These are phyloP conservation scores for Pituophis catenifer DNA, from an alignment of 2,113 vertebrate species.

Conservation along the genomic window DNA sequence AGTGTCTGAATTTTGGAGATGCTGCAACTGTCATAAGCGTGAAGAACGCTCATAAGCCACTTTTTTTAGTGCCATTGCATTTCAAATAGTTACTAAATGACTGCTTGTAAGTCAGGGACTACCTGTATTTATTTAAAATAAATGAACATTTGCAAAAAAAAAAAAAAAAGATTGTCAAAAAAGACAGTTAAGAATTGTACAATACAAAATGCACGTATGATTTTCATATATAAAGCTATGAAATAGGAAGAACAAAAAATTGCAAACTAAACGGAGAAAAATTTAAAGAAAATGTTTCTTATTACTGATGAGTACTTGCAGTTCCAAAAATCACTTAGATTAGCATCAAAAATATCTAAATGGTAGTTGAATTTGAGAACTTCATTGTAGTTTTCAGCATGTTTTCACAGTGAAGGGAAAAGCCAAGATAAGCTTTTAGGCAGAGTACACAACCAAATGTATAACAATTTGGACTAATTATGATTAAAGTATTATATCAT, in stretches of 20 bases:
- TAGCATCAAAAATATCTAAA: background rate
- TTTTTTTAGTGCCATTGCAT: background rate
- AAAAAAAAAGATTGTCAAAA: background rate
- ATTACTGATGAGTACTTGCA: background rate
- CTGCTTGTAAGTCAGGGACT: background rate
- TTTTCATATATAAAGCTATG: conserved; percentile 49
- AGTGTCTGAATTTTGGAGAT: background rate
- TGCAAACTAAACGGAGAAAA: conserved; percentile 62
- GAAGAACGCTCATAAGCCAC: background rate
- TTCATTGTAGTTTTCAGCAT: background rate
- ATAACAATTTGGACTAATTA: background rate
- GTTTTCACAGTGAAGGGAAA: background rate
- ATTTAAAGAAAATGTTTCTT: background rate
- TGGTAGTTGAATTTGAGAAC: background rate
- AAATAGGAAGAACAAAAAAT: conserved; percentile 58
- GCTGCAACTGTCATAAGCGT: background rate
- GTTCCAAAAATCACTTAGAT: background rate
- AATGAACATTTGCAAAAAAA: background rate
- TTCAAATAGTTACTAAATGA: background rate
- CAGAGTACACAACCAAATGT: background rate
- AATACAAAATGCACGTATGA: conserved; percentile 20
- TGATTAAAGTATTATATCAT: background rate
- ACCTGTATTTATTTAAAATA: background rate
- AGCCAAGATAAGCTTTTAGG: background rate
- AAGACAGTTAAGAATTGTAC: background rate